Conservation (phyloP, 2,113 vertebrate genomes). For the Oenanthe oenanthe region DNA sequence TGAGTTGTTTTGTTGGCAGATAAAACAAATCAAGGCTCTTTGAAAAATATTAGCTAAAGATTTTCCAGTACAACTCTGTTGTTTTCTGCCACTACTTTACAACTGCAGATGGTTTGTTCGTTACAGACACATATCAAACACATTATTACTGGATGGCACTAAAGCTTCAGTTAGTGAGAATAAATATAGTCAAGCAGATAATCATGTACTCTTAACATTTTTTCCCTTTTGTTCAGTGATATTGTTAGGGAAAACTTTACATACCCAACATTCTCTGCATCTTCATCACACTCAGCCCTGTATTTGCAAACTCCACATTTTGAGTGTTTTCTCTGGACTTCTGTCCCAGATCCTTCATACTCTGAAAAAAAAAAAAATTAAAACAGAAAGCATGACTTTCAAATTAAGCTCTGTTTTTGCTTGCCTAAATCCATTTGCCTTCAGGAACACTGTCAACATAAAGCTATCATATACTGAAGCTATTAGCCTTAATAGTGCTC, state of each 20-base stretch:
- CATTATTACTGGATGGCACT: neutral
- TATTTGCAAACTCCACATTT: constrained; percentile 95
- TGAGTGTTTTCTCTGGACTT: constrained; percentile 88
- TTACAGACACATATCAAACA: neutral
- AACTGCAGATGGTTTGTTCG: neutral
- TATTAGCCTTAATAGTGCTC: neutral
- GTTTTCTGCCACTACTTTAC: neutral
- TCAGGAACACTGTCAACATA: neutral
- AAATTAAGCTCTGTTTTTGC: constrained; percentile 8
- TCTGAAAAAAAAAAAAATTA: constrained; percentile 73
- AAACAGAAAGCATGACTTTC: neutral
- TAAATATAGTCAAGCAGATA: neutral
- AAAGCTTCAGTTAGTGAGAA: neutral
- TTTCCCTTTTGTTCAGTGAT: neutral
- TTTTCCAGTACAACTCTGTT: neutral
- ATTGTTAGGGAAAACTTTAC: constrained; percentile 33
- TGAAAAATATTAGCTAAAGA: neutral
- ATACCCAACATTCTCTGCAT: constrained; percentile 95
- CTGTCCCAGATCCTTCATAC: constrained; percentile 88
- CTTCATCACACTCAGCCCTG: constrained; percentile 94
- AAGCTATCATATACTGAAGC: neutral
- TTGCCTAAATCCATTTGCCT: neutral
- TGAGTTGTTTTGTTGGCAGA: neutral
- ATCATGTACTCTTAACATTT: neutral
- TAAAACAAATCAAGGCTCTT: neutral